Base-by-base conservation (phyloP, 2,113 vertebrate species). In the Microcebus jonahi region DNA sequence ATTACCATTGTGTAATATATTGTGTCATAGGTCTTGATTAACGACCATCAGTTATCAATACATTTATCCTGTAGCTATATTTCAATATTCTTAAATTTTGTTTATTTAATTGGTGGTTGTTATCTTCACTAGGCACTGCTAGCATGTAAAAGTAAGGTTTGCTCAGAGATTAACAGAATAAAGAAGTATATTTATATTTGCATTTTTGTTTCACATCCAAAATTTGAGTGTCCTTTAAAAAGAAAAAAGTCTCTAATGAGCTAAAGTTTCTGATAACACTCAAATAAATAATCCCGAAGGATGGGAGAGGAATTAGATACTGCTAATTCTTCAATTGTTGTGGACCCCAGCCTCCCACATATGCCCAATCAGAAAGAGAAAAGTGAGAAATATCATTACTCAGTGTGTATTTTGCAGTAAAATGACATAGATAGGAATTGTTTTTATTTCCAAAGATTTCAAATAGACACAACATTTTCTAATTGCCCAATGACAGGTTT, bases 401-500 rank as follows among this genome's bases (percentile, higher is more conserved):
- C 31, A 55, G 36, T 53, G 0, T 80, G 57, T 89, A 71, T 61
- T 94, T 83, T 90, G 34, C 67, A 86, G 70, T 50, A 70, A 27
- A 95, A 61, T 93, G 29, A 93, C 53, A 93, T 31, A 39, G 31
- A 12, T 0, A 2, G 48, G 71, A 96, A 98, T 91, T 84, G 25
- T 61, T 95, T 97, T 75, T 61, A 23, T 42, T 98, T 97, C 85
- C 88, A 86, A 76, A 36, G 27, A 36, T 83, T 92, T 96, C 31
- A 83, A 88, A 88, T 84, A 27, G 88, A 36, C 8, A 75, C 42
- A 81, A 70, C 13, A 48, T 97, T 96, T 97, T 97, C 94, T 98
- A 97, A 97, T 97, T 98, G 95, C 34, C 90, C 97, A 96, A 50
- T 96, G 88, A 94, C 1, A 7, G 39, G 89, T 95, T 98, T 96